Conservation (phyloP, 2,113 vertebrate species). For the Psilopogon haemacephalus region DNA sequence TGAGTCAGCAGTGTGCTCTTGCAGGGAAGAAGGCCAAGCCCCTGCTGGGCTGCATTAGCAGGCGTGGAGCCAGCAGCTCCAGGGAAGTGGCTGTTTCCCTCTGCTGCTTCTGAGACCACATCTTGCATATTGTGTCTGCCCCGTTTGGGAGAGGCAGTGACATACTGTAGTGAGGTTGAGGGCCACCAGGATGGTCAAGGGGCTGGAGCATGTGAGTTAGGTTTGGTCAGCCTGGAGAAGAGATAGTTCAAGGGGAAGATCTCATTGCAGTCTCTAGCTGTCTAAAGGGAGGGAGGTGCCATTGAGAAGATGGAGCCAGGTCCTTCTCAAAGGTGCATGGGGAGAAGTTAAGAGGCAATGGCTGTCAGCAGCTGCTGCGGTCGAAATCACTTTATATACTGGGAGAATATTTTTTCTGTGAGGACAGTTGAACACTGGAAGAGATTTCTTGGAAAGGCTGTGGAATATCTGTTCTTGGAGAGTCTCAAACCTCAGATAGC, state of each 20-base stretch:
- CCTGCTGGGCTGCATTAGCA: neutral
- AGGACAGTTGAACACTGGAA: neutral
- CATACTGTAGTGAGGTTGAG: neutral
- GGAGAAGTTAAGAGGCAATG: neutral
- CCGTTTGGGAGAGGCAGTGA: neutral
- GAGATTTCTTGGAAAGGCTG: neutral
- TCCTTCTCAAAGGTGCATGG: neutral
- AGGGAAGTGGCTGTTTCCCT: neutral
- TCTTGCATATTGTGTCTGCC: neutral
- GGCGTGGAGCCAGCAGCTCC: neutral
- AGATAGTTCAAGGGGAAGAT: neutral
- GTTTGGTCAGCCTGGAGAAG: neutral
- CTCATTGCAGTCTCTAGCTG: neutral
- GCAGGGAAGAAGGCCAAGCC: slow-evolving; percentile 33
- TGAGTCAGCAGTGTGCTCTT: slow-evolving; percentile 27
- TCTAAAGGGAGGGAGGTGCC: neutral
- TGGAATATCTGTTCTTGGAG: neutral
- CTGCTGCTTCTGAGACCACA: neutral
- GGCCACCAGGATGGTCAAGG: neutral
- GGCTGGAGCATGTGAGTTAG: neutral
- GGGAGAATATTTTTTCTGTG: neutral
- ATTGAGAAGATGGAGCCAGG: neutral
- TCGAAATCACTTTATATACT: neutral
- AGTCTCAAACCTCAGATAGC: neutral
- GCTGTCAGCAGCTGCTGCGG: neutral